These are phyloP conservation scores for Trachelus stipa DNA, from an alignment of 2,888 invertebrate species.

Conservation along the genomic window DNA sequence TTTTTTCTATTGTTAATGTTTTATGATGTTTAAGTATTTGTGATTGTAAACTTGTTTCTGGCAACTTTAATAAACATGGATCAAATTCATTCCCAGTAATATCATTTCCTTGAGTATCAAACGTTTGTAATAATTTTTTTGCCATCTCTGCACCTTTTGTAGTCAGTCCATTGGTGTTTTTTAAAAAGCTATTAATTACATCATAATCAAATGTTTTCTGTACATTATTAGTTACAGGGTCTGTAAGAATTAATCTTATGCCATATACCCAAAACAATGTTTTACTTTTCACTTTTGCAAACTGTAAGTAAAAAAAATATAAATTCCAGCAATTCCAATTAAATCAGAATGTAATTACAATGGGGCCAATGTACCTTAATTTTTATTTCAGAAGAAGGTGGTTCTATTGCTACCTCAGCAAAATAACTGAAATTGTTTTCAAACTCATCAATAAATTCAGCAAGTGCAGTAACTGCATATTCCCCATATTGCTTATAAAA, in stretches of 20 bases:
- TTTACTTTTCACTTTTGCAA: slow-evolving; percentile 58
- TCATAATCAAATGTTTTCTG: slow-evolving; percentile 43
- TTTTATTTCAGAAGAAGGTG: slow-evolving; percentile 54
- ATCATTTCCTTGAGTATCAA: slow-evolving; percentile 23
- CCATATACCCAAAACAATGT: slow-evolving; percentile 65
- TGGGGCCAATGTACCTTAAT: slow-evolving; percentile 50
- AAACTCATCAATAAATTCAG: slow-evolving; percentile 62
- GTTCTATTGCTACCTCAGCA: slow-evolving; percentile 52
- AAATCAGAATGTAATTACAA: not conserved
- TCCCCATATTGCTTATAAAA: slow-evolving; percentile 66
- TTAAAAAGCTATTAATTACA: slow-evolving; percentile 46
- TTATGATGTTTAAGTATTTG: not conserved
- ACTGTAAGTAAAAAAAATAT: slow-evolving; percentile 46
- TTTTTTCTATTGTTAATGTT: not conserved
- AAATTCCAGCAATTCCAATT: not conserved
- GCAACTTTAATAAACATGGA: slow-evolving; percentile 27
- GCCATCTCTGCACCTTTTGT: slow-evolving; percentile 31
- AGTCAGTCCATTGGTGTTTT: slow-evolving; percentile 28
- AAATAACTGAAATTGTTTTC: slow-evolving; percentile 60
- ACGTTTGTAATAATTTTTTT: slow-evolving; percentile 32
- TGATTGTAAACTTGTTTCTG: slow-evolving; percentile 19
- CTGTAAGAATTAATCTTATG: slow-evolving; percentile 56
- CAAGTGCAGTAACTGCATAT: slow-evolving; percentile 62
- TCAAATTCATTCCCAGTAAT: slow-evolving; percentile 25
- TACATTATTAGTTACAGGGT: slow-evolving; percentile 22